Evolutionary conservation across 1,140 invertebrate genomes (phyloP).

Genomic region (Aphelinus certus): DNA sequence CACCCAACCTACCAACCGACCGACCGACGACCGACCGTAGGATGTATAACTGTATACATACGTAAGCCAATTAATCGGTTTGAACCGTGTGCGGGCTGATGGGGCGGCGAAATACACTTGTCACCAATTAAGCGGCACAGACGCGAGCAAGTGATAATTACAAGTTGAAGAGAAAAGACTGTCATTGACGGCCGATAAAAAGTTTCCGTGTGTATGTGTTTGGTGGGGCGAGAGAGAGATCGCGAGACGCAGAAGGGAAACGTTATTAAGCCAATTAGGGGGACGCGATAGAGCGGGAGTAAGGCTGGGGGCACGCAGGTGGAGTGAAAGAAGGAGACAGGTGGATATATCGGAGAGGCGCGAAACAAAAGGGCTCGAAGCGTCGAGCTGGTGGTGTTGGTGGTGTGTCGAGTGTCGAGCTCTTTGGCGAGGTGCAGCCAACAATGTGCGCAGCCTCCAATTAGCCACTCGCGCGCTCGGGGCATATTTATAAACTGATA

Average conservation of each 20-base stretch:
- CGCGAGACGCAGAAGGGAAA: conserved; percentile 20
- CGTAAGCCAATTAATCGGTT: too few species aligned
- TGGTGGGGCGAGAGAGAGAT: too few species aligned
- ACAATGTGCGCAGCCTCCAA: conserved; percentile 50
- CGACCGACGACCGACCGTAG: too few species aligned
- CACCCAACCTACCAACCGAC: too few species aligned
- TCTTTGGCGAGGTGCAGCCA: background rate
- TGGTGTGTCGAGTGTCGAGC: conserved; percentile 49
- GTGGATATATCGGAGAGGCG: conserved; percentile 45
- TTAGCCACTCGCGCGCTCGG: conserved; percentile 51
- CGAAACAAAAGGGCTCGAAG: conserved; percentile 53
- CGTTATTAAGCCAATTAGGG: conserved; percentile 34
- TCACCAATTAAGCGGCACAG: too few species aligned
- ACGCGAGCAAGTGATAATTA: too few species aligned
- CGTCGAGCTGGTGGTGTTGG: conserved; percentile 51
- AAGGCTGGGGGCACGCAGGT: conserved; percentile 37
- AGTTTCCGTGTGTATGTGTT: too few species aligned
- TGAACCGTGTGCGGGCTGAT: too few species aligned
- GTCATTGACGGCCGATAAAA: too few species aligned
- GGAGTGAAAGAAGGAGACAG: conserved; percentile 33
- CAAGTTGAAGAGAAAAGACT: too few species aligned
- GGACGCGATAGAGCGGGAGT: conserved; percentile 31
- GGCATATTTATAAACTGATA: conserved; percentile 54
- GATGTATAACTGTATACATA: too few species aligned
- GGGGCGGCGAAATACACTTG: too few species aligned